phyloP scores from a whole-genome alignment of 1,140 invertebrate species.

The Paraescarpia echinospica region DNA sequence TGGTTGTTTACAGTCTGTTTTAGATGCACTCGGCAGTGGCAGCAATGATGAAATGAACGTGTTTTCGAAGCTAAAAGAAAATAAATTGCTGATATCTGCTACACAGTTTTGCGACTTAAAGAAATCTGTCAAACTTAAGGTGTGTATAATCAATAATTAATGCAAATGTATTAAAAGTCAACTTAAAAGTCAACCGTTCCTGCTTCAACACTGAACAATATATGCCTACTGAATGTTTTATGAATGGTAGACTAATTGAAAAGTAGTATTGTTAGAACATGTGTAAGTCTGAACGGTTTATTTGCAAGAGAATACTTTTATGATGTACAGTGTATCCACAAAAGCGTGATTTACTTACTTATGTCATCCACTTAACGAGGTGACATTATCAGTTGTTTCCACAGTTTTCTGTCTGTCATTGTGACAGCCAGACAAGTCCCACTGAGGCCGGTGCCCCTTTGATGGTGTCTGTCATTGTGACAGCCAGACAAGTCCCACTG shows the following conservation, averaged over 20 bases:
- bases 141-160: not conserved
- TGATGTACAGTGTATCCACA: no score
- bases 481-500: no score
- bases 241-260: not conserved
- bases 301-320: no score
- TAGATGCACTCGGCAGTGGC: not conserved
- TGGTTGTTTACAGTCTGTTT: not conserved
- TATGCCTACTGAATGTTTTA: not conserved
- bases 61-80: not conserved
- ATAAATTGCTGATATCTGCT: constrained; percentile 6
- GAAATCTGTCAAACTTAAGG: not conserved
- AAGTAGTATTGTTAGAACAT: not conserved
- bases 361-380: no score
- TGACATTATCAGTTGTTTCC: no score
- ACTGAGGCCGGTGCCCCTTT: no score
- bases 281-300: no score
- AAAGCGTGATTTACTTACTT: no score
- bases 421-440: no score
- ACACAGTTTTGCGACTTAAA: not conserved
- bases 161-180: not conserved
- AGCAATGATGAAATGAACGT: not conserved
- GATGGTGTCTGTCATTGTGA: no score
- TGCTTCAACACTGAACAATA: not conserved
- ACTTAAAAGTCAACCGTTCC: no score
- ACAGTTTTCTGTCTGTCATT: no score